A percentile compares a stretch with the other conserved stretches of the same genome.
These are phyloP conservation scores for Alcis repandata DNA, from an alignment of 2,888 invertebrate species.

Conservation along the genomic window DNA sequence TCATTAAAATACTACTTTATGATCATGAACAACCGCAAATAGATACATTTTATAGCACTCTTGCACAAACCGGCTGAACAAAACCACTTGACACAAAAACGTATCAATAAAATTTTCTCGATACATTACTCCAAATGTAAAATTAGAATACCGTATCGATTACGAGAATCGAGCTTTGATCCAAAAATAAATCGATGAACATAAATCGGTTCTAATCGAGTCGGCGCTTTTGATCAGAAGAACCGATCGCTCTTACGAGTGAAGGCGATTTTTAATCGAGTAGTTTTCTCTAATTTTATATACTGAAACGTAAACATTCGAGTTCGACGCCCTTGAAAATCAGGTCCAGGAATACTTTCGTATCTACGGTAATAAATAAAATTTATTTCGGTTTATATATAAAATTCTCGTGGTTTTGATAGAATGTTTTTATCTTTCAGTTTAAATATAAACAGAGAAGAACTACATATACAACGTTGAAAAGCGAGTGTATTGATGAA, in stretches of 20 bases:
- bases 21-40: conserved; percentile 25
- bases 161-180: conserved; percentile 64
- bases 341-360: conserved; percentile 14
- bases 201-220: conserved; percentile 66
- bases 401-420: background rate
- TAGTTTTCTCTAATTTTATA: conserved; percentile 42
- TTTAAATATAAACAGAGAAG: background rate
- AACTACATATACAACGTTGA: background rate
- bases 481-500: background rate
- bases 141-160: conserved; percentile 47
- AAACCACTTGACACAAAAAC: conserved; percentile 48
- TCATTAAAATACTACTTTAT: conserved; percentile 22
- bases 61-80: conserved; percentile 29
- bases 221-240: conserved; percentile 67
- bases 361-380: conserved; percentile 5
- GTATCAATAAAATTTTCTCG: conserved; percentile 34
- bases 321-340: conserved; percentile 26
- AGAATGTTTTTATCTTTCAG: background rate
- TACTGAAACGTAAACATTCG: conserved; percentile 18
- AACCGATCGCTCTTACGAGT: conserved; percentile 54
- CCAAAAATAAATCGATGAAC: conserved; percentile 63
- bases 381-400: conserved; percentile 6
- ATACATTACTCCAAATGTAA: conserved; percentile 34
- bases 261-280: conserved; percentile 51
- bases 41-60: conserved; percentile 9